These are phyloP conservation scores for Abrostola triplasia DNA, from an alignment of 2,888 invertebrate species.

Conservation along the genomic window DNA sequence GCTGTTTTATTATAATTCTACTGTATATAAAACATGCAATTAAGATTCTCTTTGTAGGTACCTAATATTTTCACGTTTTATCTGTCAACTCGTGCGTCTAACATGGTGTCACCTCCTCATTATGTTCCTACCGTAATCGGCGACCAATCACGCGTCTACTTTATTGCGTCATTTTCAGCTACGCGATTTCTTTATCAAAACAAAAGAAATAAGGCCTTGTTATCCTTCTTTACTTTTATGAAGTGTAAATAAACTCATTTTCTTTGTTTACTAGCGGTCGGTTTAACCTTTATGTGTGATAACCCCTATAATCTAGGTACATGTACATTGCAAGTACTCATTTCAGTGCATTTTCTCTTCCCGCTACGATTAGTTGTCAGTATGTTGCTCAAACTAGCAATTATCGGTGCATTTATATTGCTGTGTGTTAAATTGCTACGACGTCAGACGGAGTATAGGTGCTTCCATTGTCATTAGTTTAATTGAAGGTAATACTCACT, in stretches of 20 bases:
- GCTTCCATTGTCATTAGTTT: slow-evolving; percentile 65
- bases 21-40: not conserved
- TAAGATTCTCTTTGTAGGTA: not conserved
- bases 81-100: not conserved
- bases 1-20: too few species aligned
- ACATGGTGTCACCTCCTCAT: not conserved
- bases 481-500: slow-evolving; percentile 24
- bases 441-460: slow-evolving; percentile 56
- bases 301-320: slow-evolving; percentile 34
- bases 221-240: slow-evolving; percentile 51
- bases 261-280: slow-evolving; percentile 55
- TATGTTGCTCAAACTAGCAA: slow-evolving; percentile 79
- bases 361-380: slow-evolving; percentile 55
- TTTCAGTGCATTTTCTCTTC: slow-evolving; percentile 61
- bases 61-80: not conserved
- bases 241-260: slow-evolving; percentile 62
- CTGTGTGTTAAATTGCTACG: slow-evolving; percentile 78
- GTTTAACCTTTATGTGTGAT: slow-evolving; percentile 44
- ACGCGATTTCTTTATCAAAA: slow-evolving; percentile 3
- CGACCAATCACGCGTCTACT: slow-evolving; percentile 3
- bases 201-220: slow-evolving; percentile 21
- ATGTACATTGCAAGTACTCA: slow-evolving; percentile 23
- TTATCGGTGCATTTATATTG: slow-evolving; percentile 78
- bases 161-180: slow-evolving; percentile 19
- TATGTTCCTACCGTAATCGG: slow-evolving; percentile 7